Evolutionary conservation across 2,113 vertebrate genomes (phyloP).

Genomic region (Aptenodytes patagonicus): DNA sequence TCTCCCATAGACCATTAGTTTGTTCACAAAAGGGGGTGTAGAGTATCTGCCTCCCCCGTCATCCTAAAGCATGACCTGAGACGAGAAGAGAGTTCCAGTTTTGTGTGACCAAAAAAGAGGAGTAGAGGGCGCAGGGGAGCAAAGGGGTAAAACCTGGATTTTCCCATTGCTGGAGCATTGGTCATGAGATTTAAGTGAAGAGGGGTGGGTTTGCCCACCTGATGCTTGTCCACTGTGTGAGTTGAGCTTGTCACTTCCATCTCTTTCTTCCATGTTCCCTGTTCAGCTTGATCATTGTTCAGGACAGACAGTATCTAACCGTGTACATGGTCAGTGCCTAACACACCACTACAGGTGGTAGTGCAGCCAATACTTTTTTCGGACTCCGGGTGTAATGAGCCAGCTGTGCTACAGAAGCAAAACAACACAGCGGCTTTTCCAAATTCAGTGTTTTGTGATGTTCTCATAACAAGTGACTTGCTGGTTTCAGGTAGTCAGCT

Average conservation of each 20-base stretch:
- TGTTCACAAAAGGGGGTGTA: background rate
- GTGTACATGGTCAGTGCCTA: background rate
- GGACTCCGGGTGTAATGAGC: background rate
- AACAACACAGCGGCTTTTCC: background rate
- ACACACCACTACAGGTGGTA: background rate
- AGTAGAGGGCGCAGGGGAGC: background rate
- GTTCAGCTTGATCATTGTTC: background rate
- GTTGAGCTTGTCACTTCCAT: background rate
- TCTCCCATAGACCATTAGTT: background rate
- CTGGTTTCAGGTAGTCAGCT: background rate
- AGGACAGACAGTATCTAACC: background rate
- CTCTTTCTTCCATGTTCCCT: background rate
- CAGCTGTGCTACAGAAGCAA: background rate
- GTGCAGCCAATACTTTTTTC: background rate
- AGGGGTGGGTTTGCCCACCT: background rate
- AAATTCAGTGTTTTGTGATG: background rate
- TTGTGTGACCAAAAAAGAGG: rapidly evolving
- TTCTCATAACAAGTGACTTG: background rate
- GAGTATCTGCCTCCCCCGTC: background rate
- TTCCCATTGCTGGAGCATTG: background rate
- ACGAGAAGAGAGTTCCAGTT: background rate
- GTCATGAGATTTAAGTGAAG: background rate
- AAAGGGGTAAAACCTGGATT: background rate
- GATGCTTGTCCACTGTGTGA: background rate
- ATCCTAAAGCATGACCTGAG: background rate